Conservation (phyloP, 2,888 invertebrate genomes). For the Nebria brevicollis region DNA sequence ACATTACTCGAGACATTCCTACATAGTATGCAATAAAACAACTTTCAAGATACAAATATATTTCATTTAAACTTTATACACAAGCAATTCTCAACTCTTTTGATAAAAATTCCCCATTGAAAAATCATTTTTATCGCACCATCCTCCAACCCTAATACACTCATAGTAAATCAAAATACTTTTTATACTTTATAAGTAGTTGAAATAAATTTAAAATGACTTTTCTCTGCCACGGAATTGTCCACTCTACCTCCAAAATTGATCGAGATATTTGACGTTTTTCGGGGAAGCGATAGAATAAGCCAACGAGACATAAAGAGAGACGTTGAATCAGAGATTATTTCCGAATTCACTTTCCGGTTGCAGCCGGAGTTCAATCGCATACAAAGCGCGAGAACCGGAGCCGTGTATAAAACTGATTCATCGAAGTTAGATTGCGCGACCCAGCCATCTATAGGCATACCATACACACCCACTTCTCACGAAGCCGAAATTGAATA, state of each 20-base stretch:
- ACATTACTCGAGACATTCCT: not conserved
- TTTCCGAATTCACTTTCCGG: slow-evolving; percentile 48
- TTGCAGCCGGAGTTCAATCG: slow-evolving; percentile 20
- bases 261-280: not conserved
- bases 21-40: not conserved
- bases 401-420: slow-evolving; percentile 18
- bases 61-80: no score
- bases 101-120: no score
- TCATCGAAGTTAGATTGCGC: slow-evolving; percentile 6
- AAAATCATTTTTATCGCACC: not conserved
- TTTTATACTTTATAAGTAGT: not conserved
- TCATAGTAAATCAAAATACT: no score
- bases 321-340: slow-evolving; percentile 43
- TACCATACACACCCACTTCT: not conserved
- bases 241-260: not conserved
- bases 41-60: not conserved
- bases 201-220: not conserved
- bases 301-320: slow-evolving; percentile 2
- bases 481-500: slow-evolving; percentile 16
- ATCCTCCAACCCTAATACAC: not conserved
- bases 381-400: slow-evolving; percentile 17
- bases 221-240: not conserved
- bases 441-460: not conserved
- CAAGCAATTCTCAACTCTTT: not conserved
- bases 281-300: not conserved